Base-by-base conservation (phyloP, 2,113 vertebrate genomes). In the Serinus canaria region DNA sequence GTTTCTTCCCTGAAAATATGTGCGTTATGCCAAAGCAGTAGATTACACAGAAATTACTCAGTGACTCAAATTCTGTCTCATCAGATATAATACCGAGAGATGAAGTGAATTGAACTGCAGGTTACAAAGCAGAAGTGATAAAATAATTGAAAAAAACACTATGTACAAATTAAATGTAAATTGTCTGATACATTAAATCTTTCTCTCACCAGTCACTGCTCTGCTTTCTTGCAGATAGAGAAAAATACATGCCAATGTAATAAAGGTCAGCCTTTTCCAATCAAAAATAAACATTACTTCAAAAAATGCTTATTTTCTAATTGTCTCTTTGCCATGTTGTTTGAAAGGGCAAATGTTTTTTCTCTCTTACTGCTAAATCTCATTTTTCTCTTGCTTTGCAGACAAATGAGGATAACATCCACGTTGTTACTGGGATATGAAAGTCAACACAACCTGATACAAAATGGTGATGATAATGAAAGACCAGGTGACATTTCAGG, bases 401-500 rank as follows among this genome's bases (percentile, higher is more conserved):
- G 27, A 88, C 5, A 92, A 93, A 77, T 8, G 21, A 70, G 35
- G 78, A 87, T 28, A 31, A 37, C 37, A 72, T 72, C 44, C 58
- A 31, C 0, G 0, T 85, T 79, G 27, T 27, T 56, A 49, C 74
- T 53, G 82, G 79, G 70, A 85, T 72, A 69, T 52, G 53, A 89
- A 92, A 94, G 30, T 60, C 62, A 91, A 41, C 39, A 64, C n/a
- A 76, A 60, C 31, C 50, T 46, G 39, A 41, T 49, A 68, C 22
- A 72, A 81, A 92, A 81, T 49, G 13, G 20, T 64, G 49, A 84
- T 13, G 31, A 44, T 39, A 94, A 84, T 60, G 41, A 89, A 87
- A 67, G 53, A 74, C 24, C 27, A 89, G 77, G 81, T 84, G 87
- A 91, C 69, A 95, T 96, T 96, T 91, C 59, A 50, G 35, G 35